Evolutionary conservation across 1,140 invertebrate genomes (phyloP).

Genomic region (Camponotus vicinus): DNA sequence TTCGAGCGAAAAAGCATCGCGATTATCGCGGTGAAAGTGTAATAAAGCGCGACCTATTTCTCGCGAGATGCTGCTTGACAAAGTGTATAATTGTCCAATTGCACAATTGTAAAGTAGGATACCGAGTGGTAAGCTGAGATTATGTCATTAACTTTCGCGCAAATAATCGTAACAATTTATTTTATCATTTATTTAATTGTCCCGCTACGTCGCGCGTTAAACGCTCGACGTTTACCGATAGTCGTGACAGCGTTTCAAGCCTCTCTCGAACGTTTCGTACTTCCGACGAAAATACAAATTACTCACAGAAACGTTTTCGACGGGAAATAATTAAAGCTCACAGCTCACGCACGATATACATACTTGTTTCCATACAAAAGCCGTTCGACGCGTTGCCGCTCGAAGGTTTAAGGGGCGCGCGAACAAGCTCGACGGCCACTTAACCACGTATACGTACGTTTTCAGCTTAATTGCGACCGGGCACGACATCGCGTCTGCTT

Average conservation of each 20-base stretch:
- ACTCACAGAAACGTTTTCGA: neutral
- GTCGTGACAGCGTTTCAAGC: neutral
- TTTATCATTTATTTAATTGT: neutral
- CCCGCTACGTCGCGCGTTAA: neutral
- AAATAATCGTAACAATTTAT: neutral
- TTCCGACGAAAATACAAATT: neutral
- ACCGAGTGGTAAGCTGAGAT: neutral
- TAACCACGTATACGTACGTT: constrained; percentile 4
- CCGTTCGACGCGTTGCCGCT: neutral
- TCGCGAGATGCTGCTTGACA: constrained; percentile 6
- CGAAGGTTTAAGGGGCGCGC: neutral
- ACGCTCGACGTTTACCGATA: neutral
- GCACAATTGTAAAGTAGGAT: neutral
- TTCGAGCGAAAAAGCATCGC: neutral
- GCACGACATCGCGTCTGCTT: constrained; percentile 38
- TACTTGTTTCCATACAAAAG: neutral
- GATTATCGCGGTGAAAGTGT: constrained; percentile 26
- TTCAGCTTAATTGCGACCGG: constrained; percentile 32
- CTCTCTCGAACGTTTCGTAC: neutral
- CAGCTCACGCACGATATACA: neutral
- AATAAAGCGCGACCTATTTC: constrained; percentile 28
- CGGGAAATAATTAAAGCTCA: constrained; percentile 19
- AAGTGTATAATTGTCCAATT: constrained; percentile 18
- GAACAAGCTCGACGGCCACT: constrained; percentile 44
- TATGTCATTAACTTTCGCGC: constrained; percentile 1